phyloP scores from a whole-genome alignment of 2,113 vertebrate species.

The Gnathonemus echidnorhynchus region DNA sequence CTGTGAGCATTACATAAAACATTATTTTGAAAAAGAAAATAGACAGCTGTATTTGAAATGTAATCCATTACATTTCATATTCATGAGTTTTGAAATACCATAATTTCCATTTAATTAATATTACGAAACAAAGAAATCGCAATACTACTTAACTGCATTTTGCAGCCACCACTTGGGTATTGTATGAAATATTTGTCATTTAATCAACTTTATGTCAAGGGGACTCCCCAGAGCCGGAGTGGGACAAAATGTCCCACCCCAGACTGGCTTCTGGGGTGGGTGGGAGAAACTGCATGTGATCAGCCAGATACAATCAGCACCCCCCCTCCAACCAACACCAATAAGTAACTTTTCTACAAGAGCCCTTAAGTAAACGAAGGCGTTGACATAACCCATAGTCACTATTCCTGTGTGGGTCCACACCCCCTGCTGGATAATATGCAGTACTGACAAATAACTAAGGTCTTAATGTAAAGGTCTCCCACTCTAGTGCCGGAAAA shows the following conservation, averaged over 20 bases:
- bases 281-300: neutral
- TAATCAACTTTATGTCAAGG: neutral
- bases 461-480: neutral
- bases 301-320: neutral
- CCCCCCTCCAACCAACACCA: neutral
- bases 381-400: neutral
- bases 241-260: neutral
- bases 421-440: neutral
- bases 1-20: neutral
- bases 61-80: neutral
- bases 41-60: neutral
- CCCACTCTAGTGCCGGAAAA: neutral
- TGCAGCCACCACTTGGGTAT: neutral
- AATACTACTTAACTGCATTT: neutral
- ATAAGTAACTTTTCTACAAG: neutral
- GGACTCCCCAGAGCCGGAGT: neutral
- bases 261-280: neutral
- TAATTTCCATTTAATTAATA: neutral
- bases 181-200: neutral
- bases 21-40: neutral
- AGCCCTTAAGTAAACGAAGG: neutral
- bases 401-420: neutral
- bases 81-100: neutral
- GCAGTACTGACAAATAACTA: neutral
- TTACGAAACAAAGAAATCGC: neutral